Evolutionary conservation across 1,140 invertebrate genomes (phyloP).

Genomic region (Galleria mellonella): DNA sequence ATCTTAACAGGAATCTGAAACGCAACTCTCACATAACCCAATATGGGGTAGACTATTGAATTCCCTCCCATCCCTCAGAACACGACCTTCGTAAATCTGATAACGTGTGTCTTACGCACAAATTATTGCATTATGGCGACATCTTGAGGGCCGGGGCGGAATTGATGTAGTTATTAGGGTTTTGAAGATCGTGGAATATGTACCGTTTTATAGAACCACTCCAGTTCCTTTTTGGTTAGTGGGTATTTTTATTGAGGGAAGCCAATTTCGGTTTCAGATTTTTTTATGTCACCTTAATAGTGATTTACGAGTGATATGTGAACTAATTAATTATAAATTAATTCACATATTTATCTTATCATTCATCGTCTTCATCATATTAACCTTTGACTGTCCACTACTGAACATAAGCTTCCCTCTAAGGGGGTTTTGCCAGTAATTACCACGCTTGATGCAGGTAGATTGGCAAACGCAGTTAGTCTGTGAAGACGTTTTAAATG

Average conservation of each 20-base stretch:
- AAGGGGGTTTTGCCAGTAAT: too few species aligned
- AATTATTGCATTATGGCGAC: slow-evolving; percentile 8
- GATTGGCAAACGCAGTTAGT: too few species aligned
- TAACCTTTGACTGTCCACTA: too few species aligned
- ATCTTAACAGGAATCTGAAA: background rate
- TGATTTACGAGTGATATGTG: too few species aligned
- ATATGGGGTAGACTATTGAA: slow-evolving; percentile 6
- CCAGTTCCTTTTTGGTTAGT: background rate
- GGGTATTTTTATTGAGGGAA: background rate
- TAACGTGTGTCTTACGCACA: slow-evolving; percentile 9
- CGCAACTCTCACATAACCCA: slow-evolving; percentile 1
- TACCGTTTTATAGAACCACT: background rate
- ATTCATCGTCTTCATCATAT: too few species aligned
- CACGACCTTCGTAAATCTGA: slow-evolving; percentile 8
- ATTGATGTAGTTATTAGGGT: background rate
- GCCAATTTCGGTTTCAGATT: too few species aligned
- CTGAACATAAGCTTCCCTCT: too few species aligned
- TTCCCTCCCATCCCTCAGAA: slow-evolving; percentile 4
- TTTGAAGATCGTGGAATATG: background rate
- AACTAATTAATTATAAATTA: too few species aligned
- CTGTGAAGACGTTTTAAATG: too few species aligned
- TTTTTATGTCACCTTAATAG: too few species aligned
- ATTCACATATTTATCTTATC: too few species aligned
- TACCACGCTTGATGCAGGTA: too few species aligned
- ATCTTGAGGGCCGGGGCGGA: background rate